Conservation (phyloP, 2,888 invertebrate species). For the Aspidiotus destructor region DNA sequence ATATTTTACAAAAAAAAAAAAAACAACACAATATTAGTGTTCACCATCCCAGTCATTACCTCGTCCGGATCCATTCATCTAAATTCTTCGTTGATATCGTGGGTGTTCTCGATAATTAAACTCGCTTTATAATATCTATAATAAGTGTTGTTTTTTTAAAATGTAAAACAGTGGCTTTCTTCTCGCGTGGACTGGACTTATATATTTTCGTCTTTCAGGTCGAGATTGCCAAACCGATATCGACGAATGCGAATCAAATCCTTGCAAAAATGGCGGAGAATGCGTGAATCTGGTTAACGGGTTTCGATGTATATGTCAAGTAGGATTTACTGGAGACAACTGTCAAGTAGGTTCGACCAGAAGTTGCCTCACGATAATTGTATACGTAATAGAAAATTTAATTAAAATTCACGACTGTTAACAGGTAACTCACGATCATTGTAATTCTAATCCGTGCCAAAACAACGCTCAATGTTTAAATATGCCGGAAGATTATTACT, state of each 20-base stretch:
- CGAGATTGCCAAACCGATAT: conserved; percentile 76
- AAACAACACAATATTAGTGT: too few relatives aligned
- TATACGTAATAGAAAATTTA: neutral
- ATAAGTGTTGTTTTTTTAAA: too few relatives aligned
- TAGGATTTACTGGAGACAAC: conserved; percentile 73
- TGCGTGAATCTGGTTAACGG: conserved; percentile 75
- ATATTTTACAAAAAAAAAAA: too few relatives aligned
- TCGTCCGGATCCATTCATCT: too few relatives aligned
- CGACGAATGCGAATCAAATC: conserved; percentile 76
- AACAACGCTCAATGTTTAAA: conserved; percentile 81
- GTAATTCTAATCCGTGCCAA: conserved; percentile 76
- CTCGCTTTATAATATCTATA: too few relatives aligned
- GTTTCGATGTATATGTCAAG: conserved; percentile 81
- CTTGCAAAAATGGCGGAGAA: conserved; percentile 82
- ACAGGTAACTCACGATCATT: conserved; percentile 78
- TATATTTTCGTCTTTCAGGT: conserved; percentile 44
- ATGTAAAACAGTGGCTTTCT: too few relatives aligned
- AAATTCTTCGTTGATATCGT: too few relatives aligned
- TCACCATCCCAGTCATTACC: too few relatives aligned
- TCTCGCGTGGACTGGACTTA: too few relatives aligned
- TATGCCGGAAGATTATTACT: conserved; percentile 79
- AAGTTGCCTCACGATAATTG: neutral
- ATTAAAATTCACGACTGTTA: neutral
- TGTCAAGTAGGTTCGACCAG: conserved; percentile 64
- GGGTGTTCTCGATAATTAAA: too few relatives aligned